Evolutionary conservation across 2,888 invertebrate genomes (phyloP), one percentile per base, ranked within the genome.

Genomic region (Gandaritis pyraliata): DNA sequence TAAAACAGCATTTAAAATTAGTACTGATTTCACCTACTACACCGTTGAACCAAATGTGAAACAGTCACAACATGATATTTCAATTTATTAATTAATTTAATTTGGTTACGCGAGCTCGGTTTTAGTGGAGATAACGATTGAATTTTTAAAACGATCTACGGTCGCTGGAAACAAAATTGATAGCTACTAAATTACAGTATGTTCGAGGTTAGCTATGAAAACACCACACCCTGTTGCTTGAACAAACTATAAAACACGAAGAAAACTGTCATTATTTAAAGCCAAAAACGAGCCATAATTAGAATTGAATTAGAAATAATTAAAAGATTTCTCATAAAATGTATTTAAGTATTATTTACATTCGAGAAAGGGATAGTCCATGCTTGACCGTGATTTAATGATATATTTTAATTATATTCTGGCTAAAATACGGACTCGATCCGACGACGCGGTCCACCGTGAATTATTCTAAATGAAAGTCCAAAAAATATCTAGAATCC

Each of bases 41-140:
- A 36, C 43, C 13, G 7, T 49, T 49, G 30, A 41, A 38, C 18
- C 23, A 50, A 53, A 43, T 38, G 30, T 12, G 13, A 41, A 33
- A 49, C 41, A 41, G 59, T 59, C 53, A 48, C 41, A 58, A 47
- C 30, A 53, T 36, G 11, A 36, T 53, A 49, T 36, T 54, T 43
- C 29, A 43, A 45, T n/a, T 53, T 52, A 48, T 43, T 48, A 33
- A 36, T 50, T 53, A 49, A 12, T 49, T 12, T 38, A 30, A 46
- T 39, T 45, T 54, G 12, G 36, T 47, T 39, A 47, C 13, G 12
- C 18, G 13, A 43, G 43, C 33, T 58, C 15, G 54, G 43, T 51
- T 51, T 52, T 55, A 50, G 47, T 61, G 3, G 7, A 43, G 38
- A 16, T 43, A 50, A 18, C 10, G 33, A 38, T 57, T 53, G 45